Percentiles rank a stretch among this genome's conserved stretches.
Evolutionary conservation across 2,113 vertebrate species (phyloP).

Genomic region (Aphyosemion australe): DNA sequence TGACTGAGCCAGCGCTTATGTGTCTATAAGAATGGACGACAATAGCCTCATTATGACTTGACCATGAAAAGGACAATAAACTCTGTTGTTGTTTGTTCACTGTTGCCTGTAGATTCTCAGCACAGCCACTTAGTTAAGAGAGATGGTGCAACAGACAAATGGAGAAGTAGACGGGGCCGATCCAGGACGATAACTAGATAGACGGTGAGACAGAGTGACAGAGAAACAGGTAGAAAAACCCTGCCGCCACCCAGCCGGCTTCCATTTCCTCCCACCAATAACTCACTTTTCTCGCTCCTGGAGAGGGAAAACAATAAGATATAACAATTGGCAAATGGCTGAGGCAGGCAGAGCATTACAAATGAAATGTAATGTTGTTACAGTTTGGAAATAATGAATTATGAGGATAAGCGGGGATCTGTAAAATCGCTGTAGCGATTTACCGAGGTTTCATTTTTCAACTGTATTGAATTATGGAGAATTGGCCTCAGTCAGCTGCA

Average conservation of each 20-base stretch:
- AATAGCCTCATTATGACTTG: constrained; percentile 58
- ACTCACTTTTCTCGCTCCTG: constrained; percentile 70
- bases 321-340: constrained; percentile 75
- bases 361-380: constrained; percentile 78
- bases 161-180: constrained; percentile 8
- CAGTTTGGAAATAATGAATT: constrained; percentile 78
- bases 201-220: constrained; percentile 24
- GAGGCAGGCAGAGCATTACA: constrained; percentile 73
- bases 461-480: constrained; percentile 76
- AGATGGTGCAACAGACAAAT: constrained; percentile 33
- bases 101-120: constrained; percentile 1
- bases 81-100: constrained; percentile 32
- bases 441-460: constrained; percentile 76
- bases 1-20: constrained; percentile 19
- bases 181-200: constrained; percentile 25
- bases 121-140: background rate
- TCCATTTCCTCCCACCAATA: constrained; percentile 51
- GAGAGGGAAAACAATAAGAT: constrained; percentile 73
- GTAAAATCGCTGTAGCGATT: constrained; percentile 77
- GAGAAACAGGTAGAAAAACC: constrained; percentile 21
- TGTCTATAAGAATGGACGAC: constrained; percentile 38
- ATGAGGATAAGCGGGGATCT: constrained; percentile 76
- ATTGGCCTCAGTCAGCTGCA: constrained; percentile 78
- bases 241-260: constrained; percentile 42
- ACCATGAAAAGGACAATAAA: constrained; percentile 48